Conservation (phyloP, 2,113 vertebrate genomes). For the Sporophila hypoxantha region DNA sequence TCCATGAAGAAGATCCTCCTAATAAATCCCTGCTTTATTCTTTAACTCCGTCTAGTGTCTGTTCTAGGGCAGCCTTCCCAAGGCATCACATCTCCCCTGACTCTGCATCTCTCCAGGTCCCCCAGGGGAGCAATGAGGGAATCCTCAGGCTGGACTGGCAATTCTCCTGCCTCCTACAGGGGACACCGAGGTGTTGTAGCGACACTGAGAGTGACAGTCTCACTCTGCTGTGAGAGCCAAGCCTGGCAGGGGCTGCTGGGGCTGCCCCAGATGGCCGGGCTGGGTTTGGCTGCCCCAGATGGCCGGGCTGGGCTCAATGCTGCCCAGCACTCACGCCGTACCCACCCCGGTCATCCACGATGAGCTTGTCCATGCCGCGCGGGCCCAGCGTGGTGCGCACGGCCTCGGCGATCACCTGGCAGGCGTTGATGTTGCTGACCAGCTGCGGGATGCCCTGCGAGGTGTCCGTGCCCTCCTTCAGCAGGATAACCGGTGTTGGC, state of each 20-base stretch:
- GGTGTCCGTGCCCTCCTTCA: constrained; percentile 95
- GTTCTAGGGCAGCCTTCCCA: background rate
- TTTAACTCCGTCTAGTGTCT: background rate
- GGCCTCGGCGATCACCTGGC: constrained; percentile 93
- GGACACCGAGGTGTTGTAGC: accelerated
- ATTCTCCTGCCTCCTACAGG: background rate
- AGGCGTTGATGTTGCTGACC: constrained; percentile 95
- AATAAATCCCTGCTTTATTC: background rate
- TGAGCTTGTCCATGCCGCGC: constrained; percentile 97
- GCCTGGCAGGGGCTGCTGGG: accelerated
- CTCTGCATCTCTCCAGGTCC: too few species aligned
- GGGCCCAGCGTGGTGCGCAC: constrained; percentile 94
- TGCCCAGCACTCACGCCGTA: background rate
- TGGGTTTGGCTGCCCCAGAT: too few species aligned
- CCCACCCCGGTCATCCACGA: constrained; percentile 92
- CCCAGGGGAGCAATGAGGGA: background rate
- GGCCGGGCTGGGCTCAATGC: too few species aligned
- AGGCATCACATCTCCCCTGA: background rate
- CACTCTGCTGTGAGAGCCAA: accelerated
- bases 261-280: too few species aligned
- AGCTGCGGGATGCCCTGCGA: constrained; percentile 95
- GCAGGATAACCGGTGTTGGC: constrained; percentile 91
- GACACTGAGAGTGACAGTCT: background rate
- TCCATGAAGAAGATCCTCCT: background rate
- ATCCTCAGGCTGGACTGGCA: background rate